Evolutionary conservation across 92 coral and sea anemone genomes (phyloP).

Genomic region (Scolanthus callimorphus): DNA sequence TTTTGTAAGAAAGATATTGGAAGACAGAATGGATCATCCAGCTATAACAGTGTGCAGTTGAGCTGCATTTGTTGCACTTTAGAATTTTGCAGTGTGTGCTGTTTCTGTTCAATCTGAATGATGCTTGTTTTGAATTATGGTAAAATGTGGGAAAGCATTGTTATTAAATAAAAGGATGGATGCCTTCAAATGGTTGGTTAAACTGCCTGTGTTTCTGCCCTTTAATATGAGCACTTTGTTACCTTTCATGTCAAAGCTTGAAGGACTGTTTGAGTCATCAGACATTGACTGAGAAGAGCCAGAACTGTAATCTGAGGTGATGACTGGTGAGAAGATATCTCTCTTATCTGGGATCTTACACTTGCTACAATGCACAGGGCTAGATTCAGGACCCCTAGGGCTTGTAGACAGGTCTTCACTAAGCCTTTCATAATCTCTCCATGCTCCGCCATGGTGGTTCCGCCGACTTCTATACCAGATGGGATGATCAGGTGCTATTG

Average conservation of each 20-base stretch:
- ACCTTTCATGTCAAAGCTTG: slow-evolving; percentile 51
- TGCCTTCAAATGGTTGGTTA: too few species aligned
- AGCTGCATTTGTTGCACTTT: too few species aligned
- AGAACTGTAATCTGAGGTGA: slow-evolving; percentile 79
- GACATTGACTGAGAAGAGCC: slow-evolving; percentile 63
- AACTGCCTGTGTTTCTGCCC: too few species aligned
- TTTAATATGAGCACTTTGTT: too few species aligned
- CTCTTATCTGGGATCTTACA: slow-evolving; percentile 46
- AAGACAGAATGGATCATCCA: too few species aligned
- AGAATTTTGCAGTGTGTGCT: too few species aligned
- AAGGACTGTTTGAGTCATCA: slow-evolving; percentile 35
- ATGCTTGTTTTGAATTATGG: too few species aligned
- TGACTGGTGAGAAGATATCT: slow-evolving; percentile 35
- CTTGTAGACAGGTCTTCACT: slow-evolving; percentile 52
- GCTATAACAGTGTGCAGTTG: too few species aligned
- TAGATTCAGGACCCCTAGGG: slow-evolving; percentile 95
- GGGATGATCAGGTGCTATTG: slow-evolving; percentile 93
- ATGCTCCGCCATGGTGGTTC: slow-evolving; percentile 95
- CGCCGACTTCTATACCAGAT: slow-evolving; percentile 85
- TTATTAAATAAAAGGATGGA: too few species aligned
- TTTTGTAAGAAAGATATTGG: too few species aligned
- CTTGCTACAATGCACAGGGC: slow-evolving; percentile 77
- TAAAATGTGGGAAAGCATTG: too few species aligned
- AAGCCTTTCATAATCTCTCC: slow-evolving; percentile 66
- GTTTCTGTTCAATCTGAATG: too few species aligned